Base-by-base conservation (phyloP, 2,888 invertebrate species). In the Cryptocephalus primarius region DNA sequence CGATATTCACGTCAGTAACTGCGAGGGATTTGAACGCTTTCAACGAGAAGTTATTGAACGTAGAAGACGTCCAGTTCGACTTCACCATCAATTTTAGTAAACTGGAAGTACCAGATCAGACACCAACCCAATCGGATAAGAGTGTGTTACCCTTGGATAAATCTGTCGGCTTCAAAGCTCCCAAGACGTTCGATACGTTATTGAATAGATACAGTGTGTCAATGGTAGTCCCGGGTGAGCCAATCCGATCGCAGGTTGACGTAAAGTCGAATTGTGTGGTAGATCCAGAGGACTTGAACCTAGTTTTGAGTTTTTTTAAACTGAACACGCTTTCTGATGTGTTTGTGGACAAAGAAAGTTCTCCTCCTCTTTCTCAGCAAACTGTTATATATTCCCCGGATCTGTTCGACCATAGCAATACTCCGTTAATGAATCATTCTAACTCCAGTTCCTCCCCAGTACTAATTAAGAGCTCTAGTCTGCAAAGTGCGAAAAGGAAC, bases 341-440 rank as follows among this genome's bases (percentile, higher is more conserved):
- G 49, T 48, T 48, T 53, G 22, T 4, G 22, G 22, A 22, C 3
- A 22, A 22, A 22, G 22, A 22, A 22, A 22, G 22, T 22, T 22
- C 22, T 22, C 22, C 22, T 22, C 22, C 22, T 22, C 22, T 22
- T 22, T 22, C 53, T 9, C 51, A 60, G 40, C 43, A 49, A 14
- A 62, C 62, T 11, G 48, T 60, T 9, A 60, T 60, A 40, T 57
- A 59, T 46, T 52, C 57, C 8, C 55, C 58, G 10, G 50, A 57
- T 42, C 42, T 55, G 31, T 45, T 52, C 38, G 48, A 49, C 9
- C 33, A 43, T 38, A 46, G 36, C 1, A 38, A 39, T 43, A 14
- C 45, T 33, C 9, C 31, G 9, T 8, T 12, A 31, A 33, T 12
- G 9, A 43, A 14, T 39, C 13, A 9, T n/a, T 2, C 9, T 14